Evolutionary conservation across 2,888 invertebrate species (phyloP).

Genomic region (Eutolmus rufibarbis): DNA sequence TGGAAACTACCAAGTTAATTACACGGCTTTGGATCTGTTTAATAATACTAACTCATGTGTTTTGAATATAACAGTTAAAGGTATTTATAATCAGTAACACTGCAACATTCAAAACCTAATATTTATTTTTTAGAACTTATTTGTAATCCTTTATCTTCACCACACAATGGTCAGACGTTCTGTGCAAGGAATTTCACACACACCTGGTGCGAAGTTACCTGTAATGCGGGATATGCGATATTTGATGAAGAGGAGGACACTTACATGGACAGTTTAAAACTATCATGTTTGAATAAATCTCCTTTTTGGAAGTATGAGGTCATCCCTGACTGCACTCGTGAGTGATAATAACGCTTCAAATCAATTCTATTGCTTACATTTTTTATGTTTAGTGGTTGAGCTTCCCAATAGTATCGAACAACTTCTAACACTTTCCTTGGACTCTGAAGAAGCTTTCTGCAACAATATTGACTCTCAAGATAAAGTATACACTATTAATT

Average conservation of each 20-base stretch:
- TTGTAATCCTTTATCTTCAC: constrained; percentile 63
- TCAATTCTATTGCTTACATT: not conserved
- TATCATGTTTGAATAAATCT: constrained; percentile 58
- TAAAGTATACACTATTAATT: constrained; percentile 34
- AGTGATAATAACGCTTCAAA: not conserved
- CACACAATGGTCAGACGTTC: constrained; percentile 63
- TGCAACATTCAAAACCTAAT: not conserved
- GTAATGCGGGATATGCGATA: constrained; percentile 70
- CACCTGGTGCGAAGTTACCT: constrained; percentile 67
- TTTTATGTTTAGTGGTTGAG: constrained; percentile 61
- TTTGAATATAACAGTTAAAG: constrained; percentile 69
- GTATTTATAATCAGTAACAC: constrained; percentile 55
- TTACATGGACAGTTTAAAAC: constrained; percentile 56
- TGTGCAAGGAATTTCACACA: constrained; percentile 63
- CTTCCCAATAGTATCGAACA: constrained; percentile 64
- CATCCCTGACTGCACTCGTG: constrained; percentile 68
- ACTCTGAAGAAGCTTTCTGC: constrained; percentile 61
- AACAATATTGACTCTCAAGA: constrained; percentile 54
- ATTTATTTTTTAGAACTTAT: constrained; percentile 46
- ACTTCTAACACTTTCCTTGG: constrained; percentile 63
- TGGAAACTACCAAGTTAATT: constrained; percentile 67
- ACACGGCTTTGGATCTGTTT: constrained; percentile 67
- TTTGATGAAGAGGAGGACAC: constrained; percentile 52
- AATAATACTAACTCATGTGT: constrained; percentile 68
- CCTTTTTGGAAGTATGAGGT: constrained; percentile 60